A percentile compares a stretch with the other conserved stretches of the same genome.
Conservation (phyloP, 2,113 vertebrate species). For the Hippolais icterina region DNA sequence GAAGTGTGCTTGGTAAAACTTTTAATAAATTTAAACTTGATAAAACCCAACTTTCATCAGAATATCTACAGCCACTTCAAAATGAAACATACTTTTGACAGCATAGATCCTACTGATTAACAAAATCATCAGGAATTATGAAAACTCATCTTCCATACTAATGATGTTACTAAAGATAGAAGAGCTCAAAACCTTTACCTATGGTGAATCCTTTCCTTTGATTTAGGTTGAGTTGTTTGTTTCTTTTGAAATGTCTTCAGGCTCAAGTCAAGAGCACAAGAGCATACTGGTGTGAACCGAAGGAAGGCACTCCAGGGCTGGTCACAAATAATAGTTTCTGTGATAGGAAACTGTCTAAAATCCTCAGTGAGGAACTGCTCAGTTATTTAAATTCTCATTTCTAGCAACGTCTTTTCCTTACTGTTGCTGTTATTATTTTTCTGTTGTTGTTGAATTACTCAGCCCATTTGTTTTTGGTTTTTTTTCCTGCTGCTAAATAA, state of each 20-base stretch:
- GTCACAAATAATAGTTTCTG: not conserved
- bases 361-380: not conserved
- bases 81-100: not conserved
- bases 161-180: not conserved
- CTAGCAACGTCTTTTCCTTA: not conserved
- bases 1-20: not conserved
- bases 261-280: not conserved
- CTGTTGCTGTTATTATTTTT: not conserved
- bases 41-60: not conserved
- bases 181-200: not conserved
- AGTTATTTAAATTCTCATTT: not conserved
- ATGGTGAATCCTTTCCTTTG: not conserved
- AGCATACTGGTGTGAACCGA: not conserved
- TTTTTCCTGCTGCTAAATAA: not conserved
- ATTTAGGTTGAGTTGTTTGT: not conserved
- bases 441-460: not conserved
- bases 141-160: not conserved
- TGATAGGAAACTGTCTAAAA: not conserved
- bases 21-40: not conserved
- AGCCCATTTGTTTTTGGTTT: not conserved
- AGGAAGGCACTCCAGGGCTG: not conserved
- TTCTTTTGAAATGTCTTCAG: not conserved
- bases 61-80: not conserved
- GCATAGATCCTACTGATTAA: not conserved
- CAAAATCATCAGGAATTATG: accelerated